Evolutionary conservation across 2,113 vertebrate genomes (phyloP).

Genomic region (Platichthys stellatus): DNA sequence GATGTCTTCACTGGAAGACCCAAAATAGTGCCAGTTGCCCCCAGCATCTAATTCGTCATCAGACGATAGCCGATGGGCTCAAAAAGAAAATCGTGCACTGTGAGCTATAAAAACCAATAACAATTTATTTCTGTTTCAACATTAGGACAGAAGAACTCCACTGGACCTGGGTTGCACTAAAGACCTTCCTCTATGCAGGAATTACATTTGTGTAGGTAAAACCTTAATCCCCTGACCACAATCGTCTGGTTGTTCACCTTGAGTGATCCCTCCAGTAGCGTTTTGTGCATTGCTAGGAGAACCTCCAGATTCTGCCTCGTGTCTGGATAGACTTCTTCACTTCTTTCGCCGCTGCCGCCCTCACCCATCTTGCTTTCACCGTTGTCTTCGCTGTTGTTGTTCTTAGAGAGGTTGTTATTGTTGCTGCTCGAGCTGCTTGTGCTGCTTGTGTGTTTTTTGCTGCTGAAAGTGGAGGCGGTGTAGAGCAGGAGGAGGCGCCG

Average conservation of each 20-base stretch:
- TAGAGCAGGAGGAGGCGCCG: conserved; percentile 87
- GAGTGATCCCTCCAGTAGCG: conserved; percentile 84
- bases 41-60: no score
- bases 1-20: no score
- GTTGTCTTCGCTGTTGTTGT: neutral
- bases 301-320: conserved; percentile 79
- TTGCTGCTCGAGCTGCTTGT: conserved; percentile 43
- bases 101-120: no score
- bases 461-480: conserved; percentile 71
- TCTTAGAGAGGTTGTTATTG: conserved; percentile 54
- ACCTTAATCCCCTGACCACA: no score
- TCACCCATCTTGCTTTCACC: neutral
- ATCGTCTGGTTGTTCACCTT: conserved; percentile 56
- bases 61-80: no score
- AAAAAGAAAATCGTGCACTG: no score
- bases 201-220: no score
- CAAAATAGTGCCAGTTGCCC: no score
- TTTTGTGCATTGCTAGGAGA: conserved; percentile 82
- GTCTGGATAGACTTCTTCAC: conserved; percentile 21
- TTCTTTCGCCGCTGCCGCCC: neutral
- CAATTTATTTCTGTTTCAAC: no score
- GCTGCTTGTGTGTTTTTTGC: conserved; percentile 46
- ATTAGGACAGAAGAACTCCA: no score
- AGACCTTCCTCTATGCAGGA: no score
- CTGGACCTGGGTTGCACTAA: no score